Conservation (phyloP, 1,140 invertebrate species). For the Antheraea mylitta region DNA sequence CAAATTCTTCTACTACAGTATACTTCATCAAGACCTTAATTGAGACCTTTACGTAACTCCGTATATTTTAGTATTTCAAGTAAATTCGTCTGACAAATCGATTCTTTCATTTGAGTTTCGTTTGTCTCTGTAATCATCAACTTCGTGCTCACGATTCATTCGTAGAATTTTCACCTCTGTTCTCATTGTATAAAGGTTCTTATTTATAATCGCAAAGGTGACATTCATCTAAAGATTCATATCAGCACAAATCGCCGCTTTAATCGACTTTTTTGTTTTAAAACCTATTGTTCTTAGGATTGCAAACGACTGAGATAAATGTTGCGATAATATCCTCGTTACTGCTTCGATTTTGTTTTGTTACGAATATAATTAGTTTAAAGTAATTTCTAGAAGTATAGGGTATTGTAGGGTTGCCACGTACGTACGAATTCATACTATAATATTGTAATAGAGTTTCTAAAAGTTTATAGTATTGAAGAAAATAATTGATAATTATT, state of each 20-base stretch:
- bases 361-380: background rate
- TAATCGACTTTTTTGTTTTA: slow-evolving; percentile 32
- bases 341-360: slow-evolving; percentile 29
- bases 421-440: too few species aligned
- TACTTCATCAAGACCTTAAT: background rate
- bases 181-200: slow-evolving; percentile 13
- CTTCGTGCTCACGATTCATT: background rate
- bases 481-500: too few species aligned
- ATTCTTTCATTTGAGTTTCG: background rate
- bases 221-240: slow-evolving; percentile 29
- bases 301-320: slow-evolving; percentile 32
- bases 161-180: slow-evolving; percentile 26
- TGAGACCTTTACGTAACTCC: background rate
- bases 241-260: slow-evolving; percentile 33
- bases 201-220: background rate
- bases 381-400: background rate
- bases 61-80: background rate
- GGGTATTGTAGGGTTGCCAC: too few species aligned
- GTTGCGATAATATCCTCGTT: slow-evolving; percentile 37
- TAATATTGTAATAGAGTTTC: too few species aligned
- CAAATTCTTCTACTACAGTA: background rate
- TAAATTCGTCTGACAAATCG: background rate
- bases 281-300: slow-evolving; percentile 43
- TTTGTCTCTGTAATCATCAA: background rate
- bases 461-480: too few species aligned